phyloP scores from a whole-genome alignment of 2,113 vertebrate genomes.

The Sylvicapra grimmia region DNA sequence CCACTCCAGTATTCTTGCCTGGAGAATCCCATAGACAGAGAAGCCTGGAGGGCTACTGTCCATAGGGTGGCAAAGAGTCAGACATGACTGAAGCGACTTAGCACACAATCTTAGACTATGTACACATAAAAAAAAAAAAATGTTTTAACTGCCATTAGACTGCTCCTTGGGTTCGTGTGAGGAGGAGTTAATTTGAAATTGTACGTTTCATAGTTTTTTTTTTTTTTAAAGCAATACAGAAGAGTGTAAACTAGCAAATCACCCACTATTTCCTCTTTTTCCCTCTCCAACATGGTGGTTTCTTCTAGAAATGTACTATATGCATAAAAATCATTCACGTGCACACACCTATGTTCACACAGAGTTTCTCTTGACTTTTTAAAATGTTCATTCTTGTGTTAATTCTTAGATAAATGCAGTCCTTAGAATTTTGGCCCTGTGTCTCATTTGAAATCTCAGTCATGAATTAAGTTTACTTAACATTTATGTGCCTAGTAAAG shows the following conservation, averaged over 20 bases:
- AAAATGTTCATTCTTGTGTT: conserved; percentile 15
- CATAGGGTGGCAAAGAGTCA: background rate
- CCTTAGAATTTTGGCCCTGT: conserved; percentile 15
- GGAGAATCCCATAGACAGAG: background rate
- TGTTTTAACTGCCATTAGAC: background rate
- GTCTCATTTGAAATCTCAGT: conserved; percentile 2
- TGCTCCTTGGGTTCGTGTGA: background rate
- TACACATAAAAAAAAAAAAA: background rate
- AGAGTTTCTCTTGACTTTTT: conserved; percentile 11
- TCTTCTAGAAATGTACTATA: background rate
- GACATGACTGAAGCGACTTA: background rate
- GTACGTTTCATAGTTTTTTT: background rate
- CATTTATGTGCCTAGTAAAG: conserved; percentile 4
- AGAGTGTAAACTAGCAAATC: background rate
- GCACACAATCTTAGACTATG: background rate
- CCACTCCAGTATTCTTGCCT: background rate
- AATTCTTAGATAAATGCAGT: background rate
- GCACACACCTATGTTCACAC: background rate
- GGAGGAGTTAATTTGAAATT: conserved; percentile 24
- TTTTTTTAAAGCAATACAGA: background rate
- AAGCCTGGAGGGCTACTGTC: background rate
- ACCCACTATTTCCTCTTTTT: background rate
- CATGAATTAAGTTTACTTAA: conserved; percentile 39
- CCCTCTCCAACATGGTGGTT: background rate
- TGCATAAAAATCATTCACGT: background rate